Evolutionary conservation across 2,113 vertebrate species (phyloP), one percentile per base, ranked within the genome.

Genomic region (Campylomormyrus numenius): DNA sequence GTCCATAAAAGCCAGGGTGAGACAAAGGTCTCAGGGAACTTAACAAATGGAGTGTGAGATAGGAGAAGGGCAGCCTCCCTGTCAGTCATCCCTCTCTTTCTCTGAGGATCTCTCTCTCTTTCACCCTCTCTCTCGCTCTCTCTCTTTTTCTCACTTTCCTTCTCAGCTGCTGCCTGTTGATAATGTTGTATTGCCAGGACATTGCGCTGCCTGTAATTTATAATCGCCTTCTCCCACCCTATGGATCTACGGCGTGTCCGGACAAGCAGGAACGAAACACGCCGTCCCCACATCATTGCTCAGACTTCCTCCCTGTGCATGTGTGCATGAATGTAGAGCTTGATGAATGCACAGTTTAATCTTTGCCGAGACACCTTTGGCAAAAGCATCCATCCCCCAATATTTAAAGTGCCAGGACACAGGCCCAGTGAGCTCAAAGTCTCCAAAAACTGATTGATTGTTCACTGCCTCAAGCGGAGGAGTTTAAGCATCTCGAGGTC

Each of bases 141-240:
- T 21, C 83, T 70, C 9, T 46, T 5, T 85, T 45, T 49, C 48
- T 86, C 84, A 45, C 85, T 83, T 24, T 83, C 77, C 42, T 9
- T 48, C 83, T 85, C 83, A 45, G 80, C 83, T 88, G 85, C 66
- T 80, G 48, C n/a, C 45, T 62, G n/a, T 85, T 90, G 89, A 87
- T 90, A 90, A 90, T 87, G 58, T 46, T 88, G 45, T 56, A 77
- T 35, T 46, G 62, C 84, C 19, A 21, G 85, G 89, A 21, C 85
- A 50, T 0, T 39, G 52, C 15, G 27, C 35, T n/a, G 89, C 49
- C 86, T 93, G 90, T 94, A 94, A 94, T 94, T 93, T 93, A 94
- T 91, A 27, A 87, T 90, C 89, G 88, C 91, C 92, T 90, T 91
- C 85, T 90, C 89, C 85, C 90, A 39, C 87, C 42, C 74, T 42